Percentiles rank a stretch among this genome's conserved stretches.
These are phyloP conservation scores for Rhinogobio ventralis DNA, from an alignment of 2,797 vertebrate genomes.

Conservation along the genomic window DNA sequence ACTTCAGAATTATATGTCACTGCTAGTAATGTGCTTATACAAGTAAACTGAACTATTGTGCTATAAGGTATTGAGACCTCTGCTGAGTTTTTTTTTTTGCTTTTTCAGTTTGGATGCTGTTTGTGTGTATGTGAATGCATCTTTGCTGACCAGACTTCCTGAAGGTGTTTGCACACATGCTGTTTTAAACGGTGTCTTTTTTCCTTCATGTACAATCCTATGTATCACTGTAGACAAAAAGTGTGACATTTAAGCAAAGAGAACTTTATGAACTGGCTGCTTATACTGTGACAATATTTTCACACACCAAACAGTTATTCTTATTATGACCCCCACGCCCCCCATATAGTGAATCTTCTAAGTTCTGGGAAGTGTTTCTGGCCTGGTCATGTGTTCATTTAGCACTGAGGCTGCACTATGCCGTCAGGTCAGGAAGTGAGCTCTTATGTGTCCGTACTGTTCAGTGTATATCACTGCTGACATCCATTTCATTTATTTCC, in stretches of 20 bases:
- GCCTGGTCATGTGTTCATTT: constrained; percentile 37
- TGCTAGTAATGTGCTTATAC: neutral
- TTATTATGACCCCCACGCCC: neutral
- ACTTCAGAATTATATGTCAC: neutral
- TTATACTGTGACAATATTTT: constrained; percentile 27
- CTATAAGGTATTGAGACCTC: neutral
- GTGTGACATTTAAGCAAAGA: constrained; percentile 14
- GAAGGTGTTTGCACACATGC: constrained; percentile 21
- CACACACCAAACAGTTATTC: constrained; percentile 3
- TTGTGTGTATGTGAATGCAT: constrained; percentile 26
- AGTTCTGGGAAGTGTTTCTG: constrained; percentile 22
- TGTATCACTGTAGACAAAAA: neutral
- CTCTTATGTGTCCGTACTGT: constrained; percentile 34
- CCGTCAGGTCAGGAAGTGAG: constrained; percentile 30
- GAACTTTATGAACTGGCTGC: constrained; percentile 8
- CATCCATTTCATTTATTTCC: constrained; percentile 75
- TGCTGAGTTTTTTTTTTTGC: neutral
- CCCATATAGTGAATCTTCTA: constrained; percentile 35
- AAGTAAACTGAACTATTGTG: constrained; percentile 20
- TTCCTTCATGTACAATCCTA: constrained; percentile 18
- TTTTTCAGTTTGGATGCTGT: constrained; percentile 21
- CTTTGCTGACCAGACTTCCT: constrained; percentile 7
- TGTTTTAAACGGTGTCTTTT: neutral
- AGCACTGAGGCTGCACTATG: constrained; percentile 19
- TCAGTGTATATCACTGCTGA: constrained; percentile 64